A percentile compares a stretch with the other conserved stretches of the same genome.
These are phyloP conservation scores for Palythoa heliodiscus DNA, from an alignment of 92 coral and sea anemone genomes.

Conservation along the genomic window DNA sequence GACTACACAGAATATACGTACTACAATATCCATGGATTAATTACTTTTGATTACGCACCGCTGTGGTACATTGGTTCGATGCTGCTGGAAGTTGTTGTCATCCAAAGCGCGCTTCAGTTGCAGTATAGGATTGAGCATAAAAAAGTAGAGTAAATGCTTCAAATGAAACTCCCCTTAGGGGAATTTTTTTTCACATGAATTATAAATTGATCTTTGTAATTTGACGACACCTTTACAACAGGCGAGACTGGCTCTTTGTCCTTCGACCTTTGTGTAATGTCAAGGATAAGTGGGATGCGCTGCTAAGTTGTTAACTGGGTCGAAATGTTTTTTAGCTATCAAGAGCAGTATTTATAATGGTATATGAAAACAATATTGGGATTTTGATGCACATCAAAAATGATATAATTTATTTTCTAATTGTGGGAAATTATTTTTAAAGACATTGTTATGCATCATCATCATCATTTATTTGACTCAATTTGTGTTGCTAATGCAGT, in stretches of 20 bases:
- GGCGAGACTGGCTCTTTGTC: not conserved
- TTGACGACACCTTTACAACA: not conserved
- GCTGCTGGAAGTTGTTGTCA: slow-evolving; percentile 78
- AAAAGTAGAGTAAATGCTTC: slow-evolving; percentile 11
- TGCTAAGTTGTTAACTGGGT: not conserved
- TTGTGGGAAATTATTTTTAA: too few relatives aligned
- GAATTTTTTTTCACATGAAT: not conserved
- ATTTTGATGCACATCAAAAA: too few relatives aligned
- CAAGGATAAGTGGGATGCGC: not conserved
- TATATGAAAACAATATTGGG: too few relatives aligned
- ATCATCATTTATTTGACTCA: too few relatives aligned
- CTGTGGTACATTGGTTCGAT: slow-evolving; percentile 89
- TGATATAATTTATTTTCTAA: too few relatives aligned
- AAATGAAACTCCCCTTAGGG: not conserved
- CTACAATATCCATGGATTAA: slow-evolving; percentile 84
- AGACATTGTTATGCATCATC: too few relatives aligned
- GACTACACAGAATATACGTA: slow-evolving; percentile 89
- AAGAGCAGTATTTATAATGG: too few relatives aligned
- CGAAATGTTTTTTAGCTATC: not conserved
- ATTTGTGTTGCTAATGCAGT: too few relatives aligned
- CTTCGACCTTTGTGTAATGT: not conserved
- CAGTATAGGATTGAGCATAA: slow-evolving; percentile 61
- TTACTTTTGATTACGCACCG: slow-evolving; percentile 96
- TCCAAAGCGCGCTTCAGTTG: slow-evolving; percentile 86
- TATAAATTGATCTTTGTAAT: not conserved